Conservation (phyloP, 2,113 vertebrate species). For the Ceuthmochares aereus region DNA sequence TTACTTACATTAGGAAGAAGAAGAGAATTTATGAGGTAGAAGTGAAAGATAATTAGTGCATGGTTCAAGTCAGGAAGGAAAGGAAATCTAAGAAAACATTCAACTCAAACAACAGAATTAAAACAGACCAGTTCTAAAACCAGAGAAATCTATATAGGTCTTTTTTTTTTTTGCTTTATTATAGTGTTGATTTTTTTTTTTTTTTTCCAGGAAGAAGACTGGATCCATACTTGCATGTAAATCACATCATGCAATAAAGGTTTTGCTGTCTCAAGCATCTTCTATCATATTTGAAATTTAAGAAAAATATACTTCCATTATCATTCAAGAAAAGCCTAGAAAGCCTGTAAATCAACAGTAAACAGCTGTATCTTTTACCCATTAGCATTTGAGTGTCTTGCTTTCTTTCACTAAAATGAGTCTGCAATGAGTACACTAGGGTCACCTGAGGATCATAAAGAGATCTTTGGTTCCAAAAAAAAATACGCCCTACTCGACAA, state of each 20-base stretch:
- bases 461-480: neutral
- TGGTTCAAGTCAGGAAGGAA: slow-evolving; percentile 34
- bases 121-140: neutral
- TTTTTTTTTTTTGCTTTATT: neutral
- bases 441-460: neutral
- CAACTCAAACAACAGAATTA: slow-evolving; percentile 46
- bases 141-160: neutral
- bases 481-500: neutral
- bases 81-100: slow-evolving; percentile 61
- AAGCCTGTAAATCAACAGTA: neutral
- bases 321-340: neutral
- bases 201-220: slow-evolving; percentile 31
- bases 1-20: slow-evolving; percentile 80
- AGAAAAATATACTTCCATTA: neutral
- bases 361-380: neutral
- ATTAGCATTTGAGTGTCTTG: neutral
- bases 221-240: neutral
- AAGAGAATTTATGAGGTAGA: slow-evolving; percentile 72
- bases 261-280: neutral
- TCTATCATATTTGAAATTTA: neutral
- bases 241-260: neutral
- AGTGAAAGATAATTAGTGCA: slow-evolving; percentile 67
- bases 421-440: neutral
- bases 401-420: neutral
- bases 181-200: neutral